Percentiles rank a stretch among this genome's conserved stretches.
phyloP scores from a whole-genome alignment of 2,113 vertebrate species.

The Burhinus oedicnemus region DNA sequence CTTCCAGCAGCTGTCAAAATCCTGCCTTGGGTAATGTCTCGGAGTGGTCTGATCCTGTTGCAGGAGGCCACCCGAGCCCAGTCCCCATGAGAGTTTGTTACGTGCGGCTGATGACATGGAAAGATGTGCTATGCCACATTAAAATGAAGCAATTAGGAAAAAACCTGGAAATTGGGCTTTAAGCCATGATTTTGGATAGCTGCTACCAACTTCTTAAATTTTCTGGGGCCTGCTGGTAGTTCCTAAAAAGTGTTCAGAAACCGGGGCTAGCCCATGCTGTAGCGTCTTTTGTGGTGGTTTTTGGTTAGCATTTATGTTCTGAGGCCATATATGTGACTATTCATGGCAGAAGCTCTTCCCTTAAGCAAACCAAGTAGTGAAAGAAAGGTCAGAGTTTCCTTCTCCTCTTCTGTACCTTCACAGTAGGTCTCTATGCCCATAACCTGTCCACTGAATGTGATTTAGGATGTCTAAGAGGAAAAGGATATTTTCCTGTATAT shows the following conservation, averaged over 20 bases:
- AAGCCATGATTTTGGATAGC: not conserved
- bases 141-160: not conserved
- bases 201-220: not conserved
- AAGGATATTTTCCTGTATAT: constrained; percentile 7
- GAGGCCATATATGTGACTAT: not conserved
- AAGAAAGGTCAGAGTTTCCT: not conserved
- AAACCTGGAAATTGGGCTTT: not conserved
- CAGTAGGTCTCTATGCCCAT: not conserved
- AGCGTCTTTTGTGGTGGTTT: not conserved
- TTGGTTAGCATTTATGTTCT: not conserved
- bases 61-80: not conserved
- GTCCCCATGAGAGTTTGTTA: not conserved
- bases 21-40: not conserved
- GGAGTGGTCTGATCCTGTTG: not conserved
- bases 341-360: not conserved
- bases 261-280: not conserved
- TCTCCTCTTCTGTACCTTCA: not conserved
- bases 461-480: constrained; percentile 37
- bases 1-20: constrained; percentile 9
- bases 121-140: not conserved
- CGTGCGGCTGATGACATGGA: accelerated
- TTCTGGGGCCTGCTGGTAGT: not conserved
- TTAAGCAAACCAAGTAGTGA: not conserved
- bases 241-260: not conserved
- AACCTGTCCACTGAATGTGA: constrained; percentile 12